Percentiles rank a stretch among this genome's conserved stretches.
These are phyloP conservation scores for Carposina sasakii DNA, from an alignment of 1,140 invertebrate species.

Conservation along the genomic window DNA sequence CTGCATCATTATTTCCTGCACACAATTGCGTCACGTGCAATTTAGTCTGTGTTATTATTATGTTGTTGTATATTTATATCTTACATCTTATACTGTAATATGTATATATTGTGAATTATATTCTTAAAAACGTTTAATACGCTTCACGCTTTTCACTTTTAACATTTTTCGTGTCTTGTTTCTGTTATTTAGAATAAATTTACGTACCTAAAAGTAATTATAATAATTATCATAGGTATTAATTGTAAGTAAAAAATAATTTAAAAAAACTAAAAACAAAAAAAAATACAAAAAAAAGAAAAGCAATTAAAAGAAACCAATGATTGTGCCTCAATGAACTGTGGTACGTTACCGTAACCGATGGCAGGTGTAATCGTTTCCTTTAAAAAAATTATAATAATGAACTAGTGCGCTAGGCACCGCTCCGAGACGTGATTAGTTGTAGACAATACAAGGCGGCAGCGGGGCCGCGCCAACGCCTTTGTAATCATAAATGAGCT, in stretches of 20 bases:
- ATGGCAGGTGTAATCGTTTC: constrained; percentile 61
- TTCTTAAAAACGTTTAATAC: constrained; percentile 69
- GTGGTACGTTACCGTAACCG: constrained; percentile 70
- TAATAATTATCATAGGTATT: constrained; percentile 66
- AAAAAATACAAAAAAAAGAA: constrained; percentile 46
- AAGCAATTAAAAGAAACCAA: constrained; percentile 71
- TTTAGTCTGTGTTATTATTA: constrained; percentile 72
- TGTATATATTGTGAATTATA: constrained; percentile 71
- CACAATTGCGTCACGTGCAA: constrained; percentile 68
- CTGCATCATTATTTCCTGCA: constrained; percentile 62
- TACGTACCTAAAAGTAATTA: constrained; percentile 71
- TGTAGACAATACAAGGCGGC: too few relatives aligned
- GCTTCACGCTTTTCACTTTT: constrained; percentile 69
- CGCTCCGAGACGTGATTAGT: constrained; percentile 1
- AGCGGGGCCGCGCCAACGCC: constrained; percentile 49
- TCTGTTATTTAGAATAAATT: constrained; percentile 72
- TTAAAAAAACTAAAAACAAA: constrained; percentile 40
- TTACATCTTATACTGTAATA: constrained; percentile 63
- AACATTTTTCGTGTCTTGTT: constrained; percentile 66
- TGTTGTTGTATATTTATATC: constrained; percentile 70
- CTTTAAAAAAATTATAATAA: constrained; percentile 44
- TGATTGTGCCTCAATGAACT: constrained; percentile 73
- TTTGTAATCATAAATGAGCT: constrained; percentile 69
- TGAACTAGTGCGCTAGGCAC: constrained; percentile 53
- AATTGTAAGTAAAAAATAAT: constrained; percentile 52